phyloP scores from a whole-genome alignment of 2,113 vertebrate species.

The Lonchura striata region DNA sequence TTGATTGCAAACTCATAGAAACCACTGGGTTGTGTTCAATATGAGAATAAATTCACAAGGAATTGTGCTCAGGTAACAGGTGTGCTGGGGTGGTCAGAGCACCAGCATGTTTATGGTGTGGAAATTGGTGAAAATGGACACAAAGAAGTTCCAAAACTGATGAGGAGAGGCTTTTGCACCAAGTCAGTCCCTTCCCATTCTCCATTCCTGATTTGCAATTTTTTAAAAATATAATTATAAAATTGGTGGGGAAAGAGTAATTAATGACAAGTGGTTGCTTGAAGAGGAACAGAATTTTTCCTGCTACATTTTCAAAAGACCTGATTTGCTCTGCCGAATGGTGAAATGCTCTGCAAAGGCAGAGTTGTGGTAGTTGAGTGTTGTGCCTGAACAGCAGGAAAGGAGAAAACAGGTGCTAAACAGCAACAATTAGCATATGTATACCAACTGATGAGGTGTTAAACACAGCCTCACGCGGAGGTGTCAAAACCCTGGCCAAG shows the following conservation, averaged over 20 bases:
- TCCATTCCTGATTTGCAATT: background rate
- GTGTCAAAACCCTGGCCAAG: slow-evolving; percentile 59
- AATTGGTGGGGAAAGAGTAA: background rate
- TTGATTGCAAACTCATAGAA: background rate
- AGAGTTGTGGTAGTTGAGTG: background rate
- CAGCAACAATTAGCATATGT: slow-evolving; percentile 60
- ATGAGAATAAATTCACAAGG: background rate
- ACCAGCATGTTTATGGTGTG: background rate
- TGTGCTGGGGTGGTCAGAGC: background rate
- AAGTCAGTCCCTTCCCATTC: background rate
- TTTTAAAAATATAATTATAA: background rate
- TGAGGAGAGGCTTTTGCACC: background rate
- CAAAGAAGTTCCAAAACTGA: background rate
- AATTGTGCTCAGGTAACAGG: background rate
- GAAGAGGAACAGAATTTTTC: background rate
- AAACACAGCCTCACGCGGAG: slow-evolving; percentile 55
- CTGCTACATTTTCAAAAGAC: background rate
- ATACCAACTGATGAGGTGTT: slow-evolving; percentile 42
- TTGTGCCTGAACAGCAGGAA: slow-evolving; percentile 56
- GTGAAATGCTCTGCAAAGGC: background rate
- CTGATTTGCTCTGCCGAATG: background rate
- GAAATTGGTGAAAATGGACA: background rate
- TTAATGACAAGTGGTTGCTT: background rate
- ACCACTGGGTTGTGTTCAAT: background rate
- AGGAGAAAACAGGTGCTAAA: slow-evolving; percentile 64